Conservation (phyloP, 2,797 vertebrate species). For the Dipus sagitta region DNA sequence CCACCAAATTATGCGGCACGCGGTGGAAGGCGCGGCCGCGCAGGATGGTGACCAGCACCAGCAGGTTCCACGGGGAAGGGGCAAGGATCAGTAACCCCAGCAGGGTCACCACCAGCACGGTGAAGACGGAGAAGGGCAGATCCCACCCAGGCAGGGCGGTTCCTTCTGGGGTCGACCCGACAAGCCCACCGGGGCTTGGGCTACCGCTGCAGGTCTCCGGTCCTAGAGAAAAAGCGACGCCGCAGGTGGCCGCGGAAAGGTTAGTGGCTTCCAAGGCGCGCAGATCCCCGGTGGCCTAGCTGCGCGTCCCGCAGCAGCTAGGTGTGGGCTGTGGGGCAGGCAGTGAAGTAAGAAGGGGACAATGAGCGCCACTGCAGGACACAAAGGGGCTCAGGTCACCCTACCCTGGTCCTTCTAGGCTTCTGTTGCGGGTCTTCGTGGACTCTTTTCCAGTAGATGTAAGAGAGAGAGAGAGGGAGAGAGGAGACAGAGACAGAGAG, state of each 20-base stretch:
- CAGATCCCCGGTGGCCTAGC: background rate
- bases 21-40: conserved; percentile 77
- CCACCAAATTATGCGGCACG: conserved; percentile 78
- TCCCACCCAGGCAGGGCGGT: background rate
- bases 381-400: background rate
- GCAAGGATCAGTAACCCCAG: conserved; percentile 70
- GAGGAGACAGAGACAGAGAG: no score
- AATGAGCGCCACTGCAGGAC: background rate
- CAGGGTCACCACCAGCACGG: conserved; percentile 66
- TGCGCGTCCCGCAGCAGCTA: background rate
- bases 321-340: background rate
- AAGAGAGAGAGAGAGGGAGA: no score
- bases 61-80: conserved; percentile 79
- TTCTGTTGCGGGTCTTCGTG: background rate
- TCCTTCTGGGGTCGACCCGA: background rate
- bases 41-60: conserved; percentile 78
- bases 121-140: conserved; percentile 43
- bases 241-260: background rate
- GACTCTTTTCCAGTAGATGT: background rate
- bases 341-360: background rate
- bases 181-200: background rate
- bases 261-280: conserved; percentile 32
- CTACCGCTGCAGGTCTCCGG: background rate
- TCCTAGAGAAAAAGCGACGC: background rate
- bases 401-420: background rate